Evolutionary conservation across 2,113 vertebrate species (phyloP).

Genomic region (Rynchops niger): DNA sequence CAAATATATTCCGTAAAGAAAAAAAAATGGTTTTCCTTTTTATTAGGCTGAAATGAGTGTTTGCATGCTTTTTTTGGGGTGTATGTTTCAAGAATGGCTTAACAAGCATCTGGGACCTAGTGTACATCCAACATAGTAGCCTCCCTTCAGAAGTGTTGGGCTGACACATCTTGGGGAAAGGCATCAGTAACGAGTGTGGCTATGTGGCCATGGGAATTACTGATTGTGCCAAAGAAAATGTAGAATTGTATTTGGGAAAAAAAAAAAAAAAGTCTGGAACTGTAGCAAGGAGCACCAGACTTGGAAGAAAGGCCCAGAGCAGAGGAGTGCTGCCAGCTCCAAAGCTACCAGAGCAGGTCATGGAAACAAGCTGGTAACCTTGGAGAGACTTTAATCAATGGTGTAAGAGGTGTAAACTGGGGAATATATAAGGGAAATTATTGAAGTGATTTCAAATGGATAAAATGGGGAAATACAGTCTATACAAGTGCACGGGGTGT

Average conservation of each 20-base stretch:
- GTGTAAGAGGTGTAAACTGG: neutral
- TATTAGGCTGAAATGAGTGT: neutral
- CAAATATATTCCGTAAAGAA: neutral
- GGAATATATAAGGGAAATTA: neutral
- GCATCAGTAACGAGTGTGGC: neutral
- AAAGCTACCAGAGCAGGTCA: neutral
- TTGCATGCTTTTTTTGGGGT: neutral
- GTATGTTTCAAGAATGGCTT: neutral
- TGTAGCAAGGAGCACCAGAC: neutral
- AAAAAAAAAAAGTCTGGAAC: neutral
- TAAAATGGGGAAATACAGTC: accelerated
- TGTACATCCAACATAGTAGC: neutral
- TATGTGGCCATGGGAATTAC: neutral
- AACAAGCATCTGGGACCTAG: neutral
- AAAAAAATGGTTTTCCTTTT: neutral
- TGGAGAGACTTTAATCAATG: neutral
- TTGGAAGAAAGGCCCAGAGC: neutral
- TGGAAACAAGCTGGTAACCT: neutral
- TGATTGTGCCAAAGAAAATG: neutral
- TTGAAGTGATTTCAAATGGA: neutral
- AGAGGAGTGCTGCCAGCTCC: neutral
- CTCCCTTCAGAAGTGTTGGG: neutral
- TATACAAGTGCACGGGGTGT: accelerated
- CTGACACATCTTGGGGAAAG: neutral
- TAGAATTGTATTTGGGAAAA: neutral